Evolutionary conservation across 2,797 vertebrate species (phyloP), one percentile per base, ranked within the genome.

Genomic region (Myripristis jacobus): DNA sequence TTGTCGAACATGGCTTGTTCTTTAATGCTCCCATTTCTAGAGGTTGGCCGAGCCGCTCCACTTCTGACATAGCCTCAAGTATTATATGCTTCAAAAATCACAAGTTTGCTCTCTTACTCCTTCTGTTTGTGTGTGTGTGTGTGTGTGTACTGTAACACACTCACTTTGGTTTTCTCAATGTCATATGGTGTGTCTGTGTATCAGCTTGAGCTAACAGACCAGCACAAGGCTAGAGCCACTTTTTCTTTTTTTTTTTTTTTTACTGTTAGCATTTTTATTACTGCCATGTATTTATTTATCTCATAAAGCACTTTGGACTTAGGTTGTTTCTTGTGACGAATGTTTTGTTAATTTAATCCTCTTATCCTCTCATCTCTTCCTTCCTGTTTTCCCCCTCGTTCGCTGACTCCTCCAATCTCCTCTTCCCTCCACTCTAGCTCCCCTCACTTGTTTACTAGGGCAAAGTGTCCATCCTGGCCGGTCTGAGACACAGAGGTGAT

Each of bases 401-500:
- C 31, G 61, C 24, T 44, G 58, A 62, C 76, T 69, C 34, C 34
- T 46, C 41, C 29, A 29, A 29, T 64, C 53, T 57, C 56, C 10
- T 48, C 41, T 63, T 65, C 56, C 59, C 56, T 66, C 52, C 55
- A 15, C 60, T 80, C 60, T 19, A 24, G 75, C 73, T 61, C 24
- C 3, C 64, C 65, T 64, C 2, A 57, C 73, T 78, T 77, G 62
- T 73, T 80, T 79, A 75, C 64, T 60, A 66, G 66, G 66, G n/a
- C 75, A 60, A 75, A 71, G 63, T 50, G 66, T 73, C 67, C 64
- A 57, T 76, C 48, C 64, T 22, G 34, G 73, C 56, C 46, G 24
- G 56, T 53, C 48, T 43, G 31, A 77, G 69, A 73, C 22, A 1
- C 62, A 73, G 46, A 66, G 53, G 71, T 82, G 80, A 88, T 81